Percentiles rank a stretch among this genome's conserved stretches.
phyloP scores from a whole-genome alignment of 1,140 invertebrate genomes.

The Idris sp. region DNA sequence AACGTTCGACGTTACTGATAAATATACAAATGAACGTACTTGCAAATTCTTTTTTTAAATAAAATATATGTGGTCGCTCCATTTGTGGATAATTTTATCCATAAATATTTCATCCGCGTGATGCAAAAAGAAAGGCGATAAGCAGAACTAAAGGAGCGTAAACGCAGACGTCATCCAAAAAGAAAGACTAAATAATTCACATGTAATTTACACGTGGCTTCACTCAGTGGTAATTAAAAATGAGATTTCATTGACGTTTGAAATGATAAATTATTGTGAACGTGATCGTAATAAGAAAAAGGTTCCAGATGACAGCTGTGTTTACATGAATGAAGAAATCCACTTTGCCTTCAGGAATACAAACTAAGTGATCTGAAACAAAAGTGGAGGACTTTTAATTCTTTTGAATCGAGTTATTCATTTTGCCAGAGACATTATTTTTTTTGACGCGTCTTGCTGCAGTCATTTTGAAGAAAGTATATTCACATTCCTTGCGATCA shows the following conservation, averaged over 20 bases:
- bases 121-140: slow-evolving; percentile 29
- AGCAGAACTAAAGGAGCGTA: slow-evolving; percentile 15
- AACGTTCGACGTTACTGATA: slow-evolving; percentile 16
- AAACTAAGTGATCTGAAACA: slow-evolving; percentile 34
- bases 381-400: no score
- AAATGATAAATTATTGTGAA: slow-evolving; percentile 36
- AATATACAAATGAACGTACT: slow-evolving; percentile 11
- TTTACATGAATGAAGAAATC: slow-evolving; percentile 52
- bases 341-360: slow-evolving; percentile 41
- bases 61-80: background rate
- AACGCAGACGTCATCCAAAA: slow-evolving; percentile 29
- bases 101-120: slow-evolving; percentile 34
- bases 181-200: slow-evolving; percentile 43
- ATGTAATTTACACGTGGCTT: slow-evolving; percentile 22
- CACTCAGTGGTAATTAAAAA: slow-evolving; percentile 37
- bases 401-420: slow-evolving; percentile 34
- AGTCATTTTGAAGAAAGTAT: slow-evolving; percentile 5
- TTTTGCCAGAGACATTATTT: slow-evolving; percentile 21
- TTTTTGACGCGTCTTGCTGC: background rate
- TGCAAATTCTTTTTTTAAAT: background rate
- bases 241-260: slow-evolving; percentile 30
- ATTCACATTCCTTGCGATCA: slow-evolving; percentile 9
- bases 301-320: slow-evolving; percentile 45
- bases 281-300: slow-evolving; percentile 32
- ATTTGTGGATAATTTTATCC: no score